Evolutionary conservation across 2,888 invertebrate species (phyloP).

Genomic region (Drosophila ezoana): DNA sequence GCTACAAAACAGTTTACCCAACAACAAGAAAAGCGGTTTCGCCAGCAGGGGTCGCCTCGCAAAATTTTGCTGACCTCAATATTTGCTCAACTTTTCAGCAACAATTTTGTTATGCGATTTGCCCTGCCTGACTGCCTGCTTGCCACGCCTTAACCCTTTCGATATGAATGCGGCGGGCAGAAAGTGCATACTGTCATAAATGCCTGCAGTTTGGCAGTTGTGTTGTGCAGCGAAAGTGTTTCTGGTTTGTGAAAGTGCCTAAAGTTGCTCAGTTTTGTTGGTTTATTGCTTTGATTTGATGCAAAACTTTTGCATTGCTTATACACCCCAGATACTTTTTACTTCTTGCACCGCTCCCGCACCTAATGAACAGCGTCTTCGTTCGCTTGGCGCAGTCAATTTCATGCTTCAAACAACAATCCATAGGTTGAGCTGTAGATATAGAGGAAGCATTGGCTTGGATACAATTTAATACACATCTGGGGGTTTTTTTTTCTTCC

Average conservation of each 20-base stretch:
- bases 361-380: constrained; percentile 12
- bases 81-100: constrained; percentile 76
- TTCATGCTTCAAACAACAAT: constrained; percentile 50
- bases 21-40: constrained; percentile 31
- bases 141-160: constrained; percentile 1
- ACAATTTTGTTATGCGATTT: constrained; percentile 73
- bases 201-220: constrained; percentile 74
- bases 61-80: constrained; percentile 75
- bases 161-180: not conserved
- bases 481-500: not conserved
- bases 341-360: not conserved
- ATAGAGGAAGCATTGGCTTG: not conserved
- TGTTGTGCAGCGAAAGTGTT: constrained; percentile 72
- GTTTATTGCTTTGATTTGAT: constrained; percentile 74
- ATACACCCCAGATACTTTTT: not conserved
- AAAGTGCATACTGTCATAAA: constrained; percentile 60
- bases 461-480: not conserved
- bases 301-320: constrained; percentile 44
- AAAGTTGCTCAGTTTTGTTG: constrained; percentile 52
- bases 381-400: constrained; percentile 38
- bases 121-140: constrained; percentile 11
- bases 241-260: constrained; percentile 50
- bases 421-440: constrained; percentile 37
- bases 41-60: constrained; percentile 33
- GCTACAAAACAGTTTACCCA: constrained; percentile 72